Evolutionary conservation across 1,140 invertebrate genomes (phyloP), one percentile per base, ranked within the genome.

Genomic region (Metaphire vulgaris): DNA sequence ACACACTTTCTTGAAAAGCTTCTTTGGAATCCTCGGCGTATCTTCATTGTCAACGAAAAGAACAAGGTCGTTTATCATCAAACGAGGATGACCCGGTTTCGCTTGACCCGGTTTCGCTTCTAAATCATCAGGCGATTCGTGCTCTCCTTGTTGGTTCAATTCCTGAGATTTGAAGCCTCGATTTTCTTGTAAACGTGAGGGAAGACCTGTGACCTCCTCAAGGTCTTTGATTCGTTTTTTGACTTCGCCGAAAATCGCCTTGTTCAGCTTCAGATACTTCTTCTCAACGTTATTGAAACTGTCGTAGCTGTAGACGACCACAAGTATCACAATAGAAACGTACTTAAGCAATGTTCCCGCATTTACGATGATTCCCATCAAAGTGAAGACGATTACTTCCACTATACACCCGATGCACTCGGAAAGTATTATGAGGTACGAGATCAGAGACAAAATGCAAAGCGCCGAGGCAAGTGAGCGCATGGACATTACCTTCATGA

Each of bases 301-400:
- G 78, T 83, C 83, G 79, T 85, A 83, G 81, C 84, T 85, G 80
- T 85, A 85, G 6, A 85, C 80, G 29, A 85, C 78, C 16, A 85
- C 83, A 15, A 85, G 79, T 1, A 85, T 74, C 28, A 82, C 81
- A 81, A 85, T 83, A 15, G 81, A 81, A n/a, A 84, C 81, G 78
- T 85, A 85, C 71, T 84, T 81, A 1, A 85, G 80, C 16, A 83
- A 82, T 21, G 78, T 80, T 21, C 83, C 82, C 1, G 84, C 84
- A 74, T 85, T 85, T 12, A 85, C 82, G 31, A 85, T 85, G 33
- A 85, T 83, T 0, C 84, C 84, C 84, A 85, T 85, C 82, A 85
- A 82, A 0, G 84, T 85, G 64, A 85, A 85, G 2, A 82, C 80
- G 68, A 84, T 69, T 14, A 85, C 80, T 76, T 85, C 83, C 12